These are phyloP conservation scores for Cynopterus brachyotis DNA, from an alignment of 2,113 vertebrate genomes.

Conservation along the genomic window DNA sequence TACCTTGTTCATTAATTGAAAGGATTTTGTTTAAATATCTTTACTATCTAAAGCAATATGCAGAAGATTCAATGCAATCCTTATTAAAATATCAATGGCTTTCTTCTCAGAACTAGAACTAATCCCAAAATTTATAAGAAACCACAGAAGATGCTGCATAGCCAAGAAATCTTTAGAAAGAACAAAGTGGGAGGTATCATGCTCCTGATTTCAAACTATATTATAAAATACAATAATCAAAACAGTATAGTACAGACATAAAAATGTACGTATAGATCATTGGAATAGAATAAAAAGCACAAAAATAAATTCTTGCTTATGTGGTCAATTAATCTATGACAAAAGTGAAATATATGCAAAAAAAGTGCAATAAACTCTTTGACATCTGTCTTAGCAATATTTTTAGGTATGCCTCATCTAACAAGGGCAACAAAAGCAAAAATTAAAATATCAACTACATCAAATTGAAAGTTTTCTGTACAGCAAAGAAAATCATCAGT, in stretches of 20 bases:
- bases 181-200: not conserved
- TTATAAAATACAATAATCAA: not conserved
- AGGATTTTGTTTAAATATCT: too few species aligned
- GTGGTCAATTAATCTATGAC: not conserved
- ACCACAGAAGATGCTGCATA: not conserved
- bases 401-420: not conserved
- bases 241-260: not conserved
- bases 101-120: not conserved
- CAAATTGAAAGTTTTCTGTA: not conserved
- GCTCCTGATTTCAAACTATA: not conserved
- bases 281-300: not conserved
- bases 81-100: not conserved
- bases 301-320: not conserved
- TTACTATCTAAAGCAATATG: not conserved
- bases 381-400: not conserved
- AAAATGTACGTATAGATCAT: not conserved
- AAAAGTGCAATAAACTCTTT: not conserved
- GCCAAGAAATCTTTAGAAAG: not conserved
- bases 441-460: not conserved
- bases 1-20: not conserved
- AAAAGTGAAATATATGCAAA: not conserved
- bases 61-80: not conserved
- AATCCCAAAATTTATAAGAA: not conserved
- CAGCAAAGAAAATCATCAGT: not conserved
- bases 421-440: not conserved